A percentile compares a stretch with the other conserved stretches of the same genome.
Evolutionary conservation across 2,113 vertebrate genomes (phyloP).

Genomic region (Melanostigma gelatinosum): DNA sequence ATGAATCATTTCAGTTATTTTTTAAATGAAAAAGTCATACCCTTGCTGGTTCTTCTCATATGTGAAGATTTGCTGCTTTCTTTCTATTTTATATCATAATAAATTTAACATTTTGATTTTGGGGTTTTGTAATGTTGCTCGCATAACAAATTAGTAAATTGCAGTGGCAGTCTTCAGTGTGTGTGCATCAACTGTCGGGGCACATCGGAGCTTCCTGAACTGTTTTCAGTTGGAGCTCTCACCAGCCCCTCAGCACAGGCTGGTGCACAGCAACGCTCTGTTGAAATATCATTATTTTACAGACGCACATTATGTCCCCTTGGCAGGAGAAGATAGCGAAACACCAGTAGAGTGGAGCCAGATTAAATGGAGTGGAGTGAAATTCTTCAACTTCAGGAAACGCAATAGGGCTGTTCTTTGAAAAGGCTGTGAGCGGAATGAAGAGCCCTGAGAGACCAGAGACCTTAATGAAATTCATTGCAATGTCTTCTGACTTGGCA

Average conservation of each 20-base stretch:
- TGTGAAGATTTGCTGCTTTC: not conserved
- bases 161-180: too few relatives aligned
- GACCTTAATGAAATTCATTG: constrained; percentile 49
- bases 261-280: constrained; percentile 25
- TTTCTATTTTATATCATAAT: not conserved
- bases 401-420: constrained; percentile 49
- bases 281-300: constrained; percentile 67
- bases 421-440: constrained; percentile 47
- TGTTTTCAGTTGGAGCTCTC: constrained; percentile 27
- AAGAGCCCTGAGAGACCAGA: constrained; percentile 46
- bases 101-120: not conserved
- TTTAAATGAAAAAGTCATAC: not conserved
- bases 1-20: not conserved
- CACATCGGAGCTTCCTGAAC: constrained; percentile 19
- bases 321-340: constrained; percentile 53
- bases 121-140: not conserved
- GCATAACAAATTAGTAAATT: not conserved
- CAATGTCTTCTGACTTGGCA: constrained; percentile 51
- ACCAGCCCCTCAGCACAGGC: constrained; percentile 7
- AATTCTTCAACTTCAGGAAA: constrained; percentile 49
- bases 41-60: not conserved
- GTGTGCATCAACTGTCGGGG: not conserved
- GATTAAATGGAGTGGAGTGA: constrained; percentile 56
- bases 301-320: constrained; percentile 53
- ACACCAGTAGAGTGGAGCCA: constrained; percentile 47